Evolutionary conservation across 2,797 vertebrate genomes (phyloP).

Genomic region (Urosaurus nigricauda): DNA sequence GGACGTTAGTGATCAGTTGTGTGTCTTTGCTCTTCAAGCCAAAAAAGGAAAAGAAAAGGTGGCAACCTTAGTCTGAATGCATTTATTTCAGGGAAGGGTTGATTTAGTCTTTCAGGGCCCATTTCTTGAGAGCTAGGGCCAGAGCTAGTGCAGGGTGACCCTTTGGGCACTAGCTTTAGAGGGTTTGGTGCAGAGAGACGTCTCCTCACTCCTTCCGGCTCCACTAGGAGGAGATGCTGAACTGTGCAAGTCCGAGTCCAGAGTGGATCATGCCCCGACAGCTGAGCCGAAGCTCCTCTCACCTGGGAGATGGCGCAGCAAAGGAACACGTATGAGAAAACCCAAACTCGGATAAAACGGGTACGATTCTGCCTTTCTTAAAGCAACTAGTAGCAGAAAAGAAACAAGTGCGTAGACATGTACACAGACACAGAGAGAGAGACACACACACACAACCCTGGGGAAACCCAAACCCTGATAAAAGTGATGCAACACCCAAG

Average conservation of each 20-base stretch:
- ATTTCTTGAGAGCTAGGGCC: too few species aligned
- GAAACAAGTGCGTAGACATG: background rate
- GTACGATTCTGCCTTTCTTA: background rate
- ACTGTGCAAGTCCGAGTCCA: background rate
- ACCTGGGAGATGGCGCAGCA: background rate
- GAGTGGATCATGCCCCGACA: background rate
- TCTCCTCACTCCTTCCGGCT: background rate
- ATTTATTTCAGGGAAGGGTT: background rate
- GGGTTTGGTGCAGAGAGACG: too few species aligned
- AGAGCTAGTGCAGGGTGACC: background rate
- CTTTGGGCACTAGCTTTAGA: background rate
- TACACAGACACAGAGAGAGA: background rate
- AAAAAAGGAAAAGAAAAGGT: too few species aligned
- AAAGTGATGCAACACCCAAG: background rate
- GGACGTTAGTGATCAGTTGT: too few species aligned
- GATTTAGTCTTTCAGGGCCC: background rate
- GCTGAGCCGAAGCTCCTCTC: background rate
- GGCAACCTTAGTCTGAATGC: too few species aligned
- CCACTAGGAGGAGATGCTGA: background rate
- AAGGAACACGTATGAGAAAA: background rate
- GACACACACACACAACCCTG: background rate
- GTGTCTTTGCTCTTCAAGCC: background rate
- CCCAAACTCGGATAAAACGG: too few species aligned
- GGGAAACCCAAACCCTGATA: background rate
- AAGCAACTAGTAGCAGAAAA: background rate